Conservation (phyloP, 2,113 vertebrate species). For the Aplodontia rufa region DNA sequence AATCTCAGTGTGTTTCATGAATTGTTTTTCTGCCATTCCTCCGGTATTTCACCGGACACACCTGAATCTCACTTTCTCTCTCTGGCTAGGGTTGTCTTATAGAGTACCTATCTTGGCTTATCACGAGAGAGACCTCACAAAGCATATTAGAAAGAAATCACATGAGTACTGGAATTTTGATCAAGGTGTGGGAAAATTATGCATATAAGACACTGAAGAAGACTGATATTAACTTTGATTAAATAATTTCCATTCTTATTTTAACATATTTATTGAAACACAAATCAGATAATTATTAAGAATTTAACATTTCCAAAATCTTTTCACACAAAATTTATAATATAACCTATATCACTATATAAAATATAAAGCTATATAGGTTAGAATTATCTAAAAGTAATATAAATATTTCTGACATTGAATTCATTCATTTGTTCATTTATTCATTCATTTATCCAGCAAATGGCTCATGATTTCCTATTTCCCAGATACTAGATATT, state of each 20-base stretch:
- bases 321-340: not conserved
- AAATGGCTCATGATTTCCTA: not conserved
- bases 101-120: not conserved
- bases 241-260: not conserved
- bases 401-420: not conserved
- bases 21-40: not conserved
- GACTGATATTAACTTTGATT: not conserved
- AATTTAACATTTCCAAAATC: conserved; percentile 45
- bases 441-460: not conserved
- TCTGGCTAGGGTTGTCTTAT: not conserved
- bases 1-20: not conserved
- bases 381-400: conserved; percentile 9
- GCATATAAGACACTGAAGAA: not conserved
- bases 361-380: not conserved
- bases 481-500: not conserved
- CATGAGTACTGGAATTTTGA: not conserved
- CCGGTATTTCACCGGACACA: not conserved
- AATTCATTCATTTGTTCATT: not conserved
- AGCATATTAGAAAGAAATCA: not conserved
- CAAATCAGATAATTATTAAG: conserved; percentile 29
- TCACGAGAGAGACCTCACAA: not conserved
- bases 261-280: not conserved
- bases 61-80: not conserved
- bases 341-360: not conserved
- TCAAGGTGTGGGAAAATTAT: not conserved